Evolutionary conservation across 2,888 invertebrate species (phyloP), one percentile per base, ranked within the genome.

Genomic region (Thymelicus acteon): DNA sequence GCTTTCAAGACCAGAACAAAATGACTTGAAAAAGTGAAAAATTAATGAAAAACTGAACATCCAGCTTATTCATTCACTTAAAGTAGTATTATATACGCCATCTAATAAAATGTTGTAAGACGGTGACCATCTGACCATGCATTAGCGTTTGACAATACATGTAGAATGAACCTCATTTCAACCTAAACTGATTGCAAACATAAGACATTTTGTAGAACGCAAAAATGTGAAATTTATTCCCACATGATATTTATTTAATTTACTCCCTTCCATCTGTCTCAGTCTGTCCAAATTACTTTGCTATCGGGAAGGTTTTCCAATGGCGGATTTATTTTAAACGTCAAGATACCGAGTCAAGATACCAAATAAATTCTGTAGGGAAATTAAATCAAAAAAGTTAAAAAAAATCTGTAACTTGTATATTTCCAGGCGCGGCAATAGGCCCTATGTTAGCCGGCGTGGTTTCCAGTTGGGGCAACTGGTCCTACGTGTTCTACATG

Each of bases 401-500:
- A 24, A 24, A 24, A 24, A 24, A 24, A n/a, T n/a, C n/a, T n/a
- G 31, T 31, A 31, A 31, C 31, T 31, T 31, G 31, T 31, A 31
- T 3, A 31, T 31, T 31, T 39, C 19, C 84, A 96, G 98, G 99
- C 69, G 99, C 99, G 60, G 99, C 99, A 0, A 94, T 99, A 24
- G 99, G 99, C 0, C 99, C 99, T 0, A 91, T 98, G 78, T 83
- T 99, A 70, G 98, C 97, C 2, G 99, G 97, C 64, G 95, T 97
- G 61, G 96, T 98, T 10, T 97, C 97, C 0, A 92, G 75, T 84
- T 91, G 72, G 48, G 96, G 96, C 15, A 79, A 82, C 6, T 98
- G 98, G 98, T 94, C 96, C 60, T 95, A 96, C 82, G 98, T 99
- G 0, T 98, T 99, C 92, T 96, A 97, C 80, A 97, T 98, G 97